Evolutionary conservation across 2,888 invertebrate species (phyloP), one percentile per base, ranked within the genome.

Genomic region (Dorcus hopei): DNA sequence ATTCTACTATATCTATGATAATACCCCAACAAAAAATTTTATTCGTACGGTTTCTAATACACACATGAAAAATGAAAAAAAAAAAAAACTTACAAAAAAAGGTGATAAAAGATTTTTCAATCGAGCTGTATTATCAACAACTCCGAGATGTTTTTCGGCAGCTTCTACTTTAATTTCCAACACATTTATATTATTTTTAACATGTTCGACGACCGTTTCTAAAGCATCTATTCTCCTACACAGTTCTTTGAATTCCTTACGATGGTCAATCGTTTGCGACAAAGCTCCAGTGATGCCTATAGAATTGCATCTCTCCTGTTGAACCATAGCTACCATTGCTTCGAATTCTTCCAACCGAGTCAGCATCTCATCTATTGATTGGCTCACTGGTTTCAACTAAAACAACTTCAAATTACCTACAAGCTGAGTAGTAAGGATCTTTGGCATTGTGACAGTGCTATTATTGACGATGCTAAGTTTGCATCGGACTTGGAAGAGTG

Each of bases 261-360:
- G 77, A 63, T 82, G 83, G 63, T 79, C 80, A 60, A 80, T 75
- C 19, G 86, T 81, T 67, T 84, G 82, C 16, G 76, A 75, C 19
- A 84, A 77, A 23, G 67, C 59, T 6, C 72, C 85, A 79, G 68
- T 81, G 69, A 56, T 67, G 61, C 65, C 79, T 70, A 70, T 81
- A 80, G 65, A 82, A 79, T 68, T 76, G 72, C 68, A 82, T 79
- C 72, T 81, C 81, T 61, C 68, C 67, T 70, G 70, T 61, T 68
- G 70, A 23, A 87, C 82, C 74, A 85, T 83, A 62, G 83, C 81
- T 38, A 87, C 71, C 48, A 87, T 81, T 64, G 85, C 85, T 63
- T 85, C 83, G 62, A 87, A 80, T 72, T 87, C 87, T 74, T 87
- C 87, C 23, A 87, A 77, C 59, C 87, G 79, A 0, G 85, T 85